Percentiles rank a stretch among this genome's conserved stretches.
Evolutionary conservation across 2,888 invertebrate species (phyloP).

Genomic region (Zelleria hepariella): DNA sequence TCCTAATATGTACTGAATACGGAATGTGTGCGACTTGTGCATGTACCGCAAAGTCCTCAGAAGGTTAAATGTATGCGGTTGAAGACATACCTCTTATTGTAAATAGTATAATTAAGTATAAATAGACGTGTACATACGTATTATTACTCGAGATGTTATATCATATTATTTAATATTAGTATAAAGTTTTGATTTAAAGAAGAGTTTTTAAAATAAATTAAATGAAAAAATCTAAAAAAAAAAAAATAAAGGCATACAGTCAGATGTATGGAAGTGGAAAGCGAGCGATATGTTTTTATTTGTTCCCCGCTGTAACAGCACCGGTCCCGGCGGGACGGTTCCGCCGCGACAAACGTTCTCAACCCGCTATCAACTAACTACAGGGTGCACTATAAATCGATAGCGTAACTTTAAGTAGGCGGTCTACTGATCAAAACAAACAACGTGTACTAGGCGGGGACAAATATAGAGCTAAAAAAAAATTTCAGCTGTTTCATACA

Average conservation of each 20-base stretch:
- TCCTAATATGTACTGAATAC: too few relatives aligned
- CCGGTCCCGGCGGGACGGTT: not conserved
- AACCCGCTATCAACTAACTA: too few relatives aligned
- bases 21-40: not conserved
- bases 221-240: slow-evolving; percentile 57
- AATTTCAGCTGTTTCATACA: too few relatives aligned
- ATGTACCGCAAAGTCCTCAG: not conserved
- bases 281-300: slow-evolving; percentile 42
- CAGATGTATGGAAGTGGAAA: slow-evolving; percentile 64
- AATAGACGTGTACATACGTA: slow-evolving; percentile 50
- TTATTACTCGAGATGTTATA: slow-evolving; percentile 45
- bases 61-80: too few relatives aligned
- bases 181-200: slow-evolving; percentile 61
- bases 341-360: too few relatives aligned
- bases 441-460: too few relatives aligned
- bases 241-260: slow-evolving; percentile 64
- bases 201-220: slow-evolving; percentile 59
- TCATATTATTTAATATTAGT: slow-evolving; percentile 53
- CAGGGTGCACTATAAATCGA: too few relatives aligned
- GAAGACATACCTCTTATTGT: slow-evolving; percentile 51
- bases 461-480: too few relatives aligned
- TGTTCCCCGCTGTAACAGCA: not conserved
- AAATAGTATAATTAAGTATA: slow-evolving; percentile 29
- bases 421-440: too few relatives aligned
- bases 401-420: too few relatives aligned